Base-by-base conservation (phyloP, 2,888 invertebrate species). In the Cremastinae sp. region DNA sequence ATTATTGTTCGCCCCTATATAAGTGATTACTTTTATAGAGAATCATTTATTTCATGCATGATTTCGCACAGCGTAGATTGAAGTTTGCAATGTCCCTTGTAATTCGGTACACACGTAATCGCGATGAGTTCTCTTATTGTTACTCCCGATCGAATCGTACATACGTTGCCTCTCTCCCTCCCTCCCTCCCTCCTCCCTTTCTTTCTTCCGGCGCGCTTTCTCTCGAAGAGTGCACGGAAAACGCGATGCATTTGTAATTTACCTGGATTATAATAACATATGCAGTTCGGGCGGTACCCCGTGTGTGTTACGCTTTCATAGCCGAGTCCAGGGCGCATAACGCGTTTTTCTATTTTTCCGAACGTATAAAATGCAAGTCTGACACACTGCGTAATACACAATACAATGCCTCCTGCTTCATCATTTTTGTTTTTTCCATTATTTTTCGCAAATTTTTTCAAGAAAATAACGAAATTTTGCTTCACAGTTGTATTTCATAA, bases 271-370 rank as follows among this genome's bases (percentile, higher is more conserved):
- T 51, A 49, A 62, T 62, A 49, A 49, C 34, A 28, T 36, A 18
- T 34, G 18, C 18, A 18, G 36, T 36, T 36, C n/a, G 62, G 10
- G 36, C 28, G 47, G 10, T 34, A 43, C 18, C 14, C 12, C 22
- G 12, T 34, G 47, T 62, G 36, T 62, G 51, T 74, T 53, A 64
- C 51, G 59, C 74, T 64, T 51, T 45, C 64, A 43, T 58, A 69
- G 58, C 58, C 64, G 58, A 59, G 64, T 64, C 64, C 51, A n/a
- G n/a, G n/a, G n/a, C n/a, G n/a, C n/a, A n/a, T n/a, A n/a, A n/a
- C n/a, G n/a, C n/a, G n/a, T n/a, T n/a, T n/a, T n/a, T n/a, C n/a
- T n/a, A n/a, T n/a, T n/a, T n/a, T n/a, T n/a, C n/a, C n/a, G n/a
- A n/a, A n/a, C n/a, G n/a, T n/a, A n/a, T n/a, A n/a, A n/a, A n/a